phyloP scores from a whole-genome alignment of 2,113 vertebrate species.

The Dasyurus viverrinus region DNA sequence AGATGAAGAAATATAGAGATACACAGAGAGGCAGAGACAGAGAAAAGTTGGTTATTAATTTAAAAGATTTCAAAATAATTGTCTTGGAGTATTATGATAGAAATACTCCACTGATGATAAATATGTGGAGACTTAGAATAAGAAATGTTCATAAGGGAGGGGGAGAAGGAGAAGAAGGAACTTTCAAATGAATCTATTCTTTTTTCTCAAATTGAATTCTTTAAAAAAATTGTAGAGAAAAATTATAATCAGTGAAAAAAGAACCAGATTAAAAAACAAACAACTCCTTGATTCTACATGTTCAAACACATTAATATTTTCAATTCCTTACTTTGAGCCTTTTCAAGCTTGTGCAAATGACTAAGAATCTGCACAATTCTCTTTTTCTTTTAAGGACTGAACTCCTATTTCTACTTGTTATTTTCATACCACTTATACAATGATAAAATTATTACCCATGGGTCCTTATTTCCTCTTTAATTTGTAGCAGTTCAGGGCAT shows the following conservation, averaged over 20 bases:
- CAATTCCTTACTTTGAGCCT: neutral
- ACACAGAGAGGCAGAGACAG: no score
- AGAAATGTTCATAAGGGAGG: neutral
- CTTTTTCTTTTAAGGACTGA: neutral
- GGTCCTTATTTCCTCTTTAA: neutral
- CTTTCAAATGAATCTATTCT: neutral
- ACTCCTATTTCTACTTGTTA: neutral
- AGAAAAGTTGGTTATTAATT: neutral
- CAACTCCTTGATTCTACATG: neutral
- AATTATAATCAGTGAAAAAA: constrained; percentile 10
- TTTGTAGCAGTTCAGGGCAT: neutral
- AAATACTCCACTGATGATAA: neutral
- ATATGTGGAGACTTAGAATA: neutral
- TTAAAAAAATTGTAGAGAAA: neutral
- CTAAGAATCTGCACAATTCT: neutral
- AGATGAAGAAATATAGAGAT: no score
- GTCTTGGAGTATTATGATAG: neutral
- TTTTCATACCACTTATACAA: neutral
- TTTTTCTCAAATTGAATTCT: neutral
- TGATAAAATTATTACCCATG: neutral
- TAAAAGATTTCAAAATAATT: neutral
- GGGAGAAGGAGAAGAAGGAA: neutral
- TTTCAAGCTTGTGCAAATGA: neutral
- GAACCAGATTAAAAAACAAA: neutral
- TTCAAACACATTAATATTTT: constrained; percentile 5